These are phyloP conservation scores for Chionoecetes opilio DNA, from an alignment of 1,140 invertebrate genomes.

Conservation along the genomic window DNA sequence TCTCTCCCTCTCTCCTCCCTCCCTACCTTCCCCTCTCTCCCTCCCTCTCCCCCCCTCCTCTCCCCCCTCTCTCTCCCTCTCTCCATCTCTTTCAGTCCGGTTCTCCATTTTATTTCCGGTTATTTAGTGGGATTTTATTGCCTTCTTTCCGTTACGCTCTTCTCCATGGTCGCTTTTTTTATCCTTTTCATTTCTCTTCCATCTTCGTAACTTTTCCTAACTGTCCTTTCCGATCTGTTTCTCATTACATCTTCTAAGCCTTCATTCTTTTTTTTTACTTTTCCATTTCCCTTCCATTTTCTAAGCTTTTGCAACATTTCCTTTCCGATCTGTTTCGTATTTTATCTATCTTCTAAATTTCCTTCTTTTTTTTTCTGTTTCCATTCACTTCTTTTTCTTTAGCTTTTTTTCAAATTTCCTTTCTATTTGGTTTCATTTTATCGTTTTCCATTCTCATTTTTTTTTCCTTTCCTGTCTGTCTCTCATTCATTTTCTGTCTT, in stretches of 20 bases:
- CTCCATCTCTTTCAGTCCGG: background rate
- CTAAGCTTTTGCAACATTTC: no score
- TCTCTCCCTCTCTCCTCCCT: constrained; percentile 12
- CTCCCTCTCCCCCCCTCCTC: background rate
- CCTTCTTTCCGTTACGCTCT: background rate
- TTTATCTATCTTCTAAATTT: background rate
- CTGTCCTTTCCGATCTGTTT: background rate
- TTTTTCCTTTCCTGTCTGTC: background rate
- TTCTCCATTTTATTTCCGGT: background rate
- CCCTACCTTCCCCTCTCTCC: background rate
- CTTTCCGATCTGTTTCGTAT: no score
- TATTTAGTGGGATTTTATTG: background rate
- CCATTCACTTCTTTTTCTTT: background rate
- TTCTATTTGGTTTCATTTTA: background rate
- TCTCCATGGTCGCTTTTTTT: background rate
- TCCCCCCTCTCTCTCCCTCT: background rate
- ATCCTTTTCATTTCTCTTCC: background rate
- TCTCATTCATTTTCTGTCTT: background rate
- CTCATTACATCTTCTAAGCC: background rate
- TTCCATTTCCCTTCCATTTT: background rate
- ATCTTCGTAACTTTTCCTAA: background rate
- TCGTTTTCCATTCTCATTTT: no score
- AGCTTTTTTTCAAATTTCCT: background rate
- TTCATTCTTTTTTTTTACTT: background rate
- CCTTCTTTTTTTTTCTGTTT: background rate